phyloP scores from a whole-genome alignment of 2,113 vertebrate species.

The Oenanthe oenanthe region DNA sequence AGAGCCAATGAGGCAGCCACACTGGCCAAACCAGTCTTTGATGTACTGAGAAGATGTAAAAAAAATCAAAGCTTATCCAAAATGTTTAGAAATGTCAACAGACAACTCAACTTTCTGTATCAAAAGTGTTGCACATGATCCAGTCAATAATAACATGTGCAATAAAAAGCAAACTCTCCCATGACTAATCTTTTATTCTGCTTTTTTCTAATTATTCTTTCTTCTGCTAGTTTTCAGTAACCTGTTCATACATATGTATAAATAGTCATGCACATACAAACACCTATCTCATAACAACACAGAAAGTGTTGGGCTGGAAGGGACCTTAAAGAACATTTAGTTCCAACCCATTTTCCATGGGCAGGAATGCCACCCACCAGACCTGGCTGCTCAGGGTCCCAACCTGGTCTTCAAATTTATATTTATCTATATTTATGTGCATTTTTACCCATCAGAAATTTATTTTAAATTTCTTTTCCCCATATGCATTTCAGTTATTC shows the following conservation, averaged over 20 bases:
- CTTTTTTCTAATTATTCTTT: too few relatives aligned
- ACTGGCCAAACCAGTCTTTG: not conserved
- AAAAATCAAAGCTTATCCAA: not conserved
- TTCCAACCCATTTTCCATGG: not conserved
- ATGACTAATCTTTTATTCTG: not conserved
- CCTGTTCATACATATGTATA: fast-evolving
- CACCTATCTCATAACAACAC: not conserved
- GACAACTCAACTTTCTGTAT: not conserved
- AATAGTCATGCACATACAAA: too few relatives aligned
- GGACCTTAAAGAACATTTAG: not conserved
- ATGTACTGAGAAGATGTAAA: not conserved
- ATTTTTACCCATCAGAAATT: too few relatives aligned
- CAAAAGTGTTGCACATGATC: not conserved
- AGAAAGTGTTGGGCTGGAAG: not conserved
- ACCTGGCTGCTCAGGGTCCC: fast-evolving
- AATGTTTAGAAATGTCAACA: not conserved
- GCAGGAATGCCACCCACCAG: not conserved
- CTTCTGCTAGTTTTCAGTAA: not conserved
- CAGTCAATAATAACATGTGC: not conserved
- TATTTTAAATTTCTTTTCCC: not conserved
- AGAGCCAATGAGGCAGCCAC: not conserved
- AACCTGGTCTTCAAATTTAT: not conserved
- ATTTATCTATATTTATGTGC: not conserved
- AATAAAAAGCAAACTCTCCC: not conserved
- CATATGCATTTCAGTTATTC: not conserved